Base-by-base conservation (phyloP, 2,113 vertebrate species). In the Thryonomys swinderianus region DNA sequence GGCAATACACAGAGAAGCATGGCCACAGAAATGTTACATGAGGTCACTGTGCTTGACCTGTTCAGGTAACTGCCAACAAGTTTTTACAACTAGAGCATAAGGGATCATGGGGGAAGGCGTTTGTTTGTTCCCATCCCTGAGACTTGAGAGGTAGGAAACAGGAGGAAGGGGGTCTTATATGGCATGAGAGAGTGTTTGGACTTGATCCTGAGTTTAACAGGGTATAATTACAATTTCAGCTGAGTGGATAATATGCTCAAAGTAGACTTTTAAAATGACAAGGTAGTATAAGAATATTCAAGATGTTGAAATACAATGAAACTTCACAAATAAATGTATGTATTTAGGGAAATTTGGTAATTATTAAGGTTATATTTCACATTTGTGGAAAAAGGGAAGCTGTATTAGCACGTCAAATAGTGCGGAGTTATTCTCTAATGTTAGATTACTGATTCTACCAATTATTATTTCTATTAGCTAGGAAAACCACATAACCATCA, bases 401-500 rank as follows among this genome's bases (percentile, higher is more conserved):
- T 84, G 25, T 73, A 51, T 83, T 79, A 59, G 23, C 82, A 83
- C 34, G 32, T 53, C 61, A 84, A 74, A 87, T 89, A 89, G n/a
- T 80, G 37, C 87, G n/a, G 25, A 74, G 4, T 86, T 32, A 83
- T 83, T 91, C 59, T 53, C 2, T 79, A 73, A 57, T 13, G n/a
- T 83, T 88, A 74, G 23, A 83, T 61, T 84, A 7, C 40, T 67
- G 40, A 90, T 79, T 84, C 83, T 7, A 83, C 0, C 27, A 95
- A 30, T 83, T 90, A 69, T 34, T 92, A 37, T 78, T 27, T 83
- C 0, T 79, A 71, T 48, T 20, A 66, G 23, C 48, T 90, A 48
- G 73, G 27, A 45, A 96, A 64, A 83, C 23, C 71, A 83, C 18
- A n/a, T 81, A 93, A 91, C 51, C 83, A 71, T 82, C 66, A 57